phyloP scores from a whole-genome alignment of 2,797 vertebrate genomes.

The Cynopterus sphinx region DNA sequence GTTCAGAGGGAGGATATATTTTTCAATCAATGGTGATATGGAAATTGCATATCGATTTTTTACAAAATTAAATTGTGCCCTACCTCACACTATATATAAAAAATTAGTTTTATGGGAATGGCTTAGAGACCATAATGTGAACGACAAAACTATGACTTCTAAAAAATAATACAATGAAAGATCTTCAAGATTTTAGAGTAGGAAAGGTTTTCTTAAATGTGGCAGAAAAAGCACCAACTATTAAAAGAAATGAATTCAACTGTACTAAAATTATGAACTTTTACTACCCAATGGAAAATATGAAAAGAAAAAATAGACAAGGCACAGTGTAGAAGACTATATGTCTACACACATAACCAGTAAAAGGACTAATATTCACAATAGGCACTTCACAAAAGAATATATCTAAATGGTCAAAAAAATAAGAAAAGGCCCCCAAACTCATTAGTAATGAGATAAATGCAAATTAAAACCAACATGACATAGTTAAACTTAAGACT shows the following conservation, averaged over 20 bases:
- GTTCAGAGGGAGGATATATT: background rate
- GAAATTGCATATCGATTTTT: background rate
- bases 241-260: background rate
- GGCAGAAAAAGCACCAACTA: background rate
- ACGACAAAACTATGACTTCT: background rate
- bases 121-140: background rate
- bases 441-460: background rate
- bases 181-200: background rate
- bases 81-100: background rate
- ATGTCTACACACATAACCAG: background rate
- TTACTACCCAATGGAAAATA: background rate
- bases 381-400: background rate
- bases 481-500: background rate
- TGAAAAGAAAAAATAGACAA: background rate
- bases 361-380: background rate
- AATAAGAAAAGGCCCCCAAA: background rate
- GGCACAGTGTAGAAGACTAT: background rate
- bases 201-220: background rate
- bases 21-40: background rate
- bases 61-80: background rate
- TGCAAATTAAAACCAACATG: background rate
- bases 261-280: background rate
- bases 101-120: background rate
- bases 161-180: background rate
- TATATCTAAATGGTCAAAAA: background rate